Evolutionary conservation across 2,888 invertebrate genomes (phyloP).

Genomic region (Idaea straminata): DNA sequence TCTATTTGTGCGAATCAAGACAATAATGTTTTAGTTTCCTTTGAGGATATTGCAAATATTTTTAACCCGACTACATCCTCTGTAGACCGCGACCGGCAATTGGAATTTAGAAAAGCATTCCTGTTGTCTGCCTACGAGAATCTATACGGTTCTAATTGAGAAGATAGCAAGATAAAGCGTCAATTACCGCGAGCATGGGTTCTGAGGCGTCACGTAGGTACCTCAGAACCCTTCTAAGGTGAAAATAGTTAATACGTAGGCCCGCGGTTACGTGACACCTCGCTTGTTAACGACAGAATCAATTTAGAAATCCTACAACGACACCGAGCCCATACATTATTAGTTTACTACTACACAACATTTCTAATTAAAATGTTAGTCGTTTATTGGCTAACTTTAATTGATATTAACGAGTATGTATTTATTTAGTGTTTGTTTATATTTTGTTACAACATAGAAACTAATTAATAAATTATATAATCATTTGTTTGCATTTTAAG

Average conservation of each 20-base stretch:
- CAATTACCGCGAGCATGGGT: neutral
- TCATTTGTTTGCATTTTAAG: neutral
- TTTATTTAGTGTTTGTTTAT: neutral
- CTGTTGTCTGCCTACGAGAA: neutral
- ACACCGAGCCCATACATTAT: constrained; percentile 15
- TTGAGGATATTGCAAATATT: neutral
- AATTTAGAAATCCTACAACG: constrained; percentile 27
- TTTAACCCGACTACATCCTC: neutral
- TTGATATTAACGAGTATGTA: too few relatives aligned
- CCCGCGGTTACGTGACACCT: constrained; percentile 30
- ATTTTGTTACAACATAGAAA: neutral
- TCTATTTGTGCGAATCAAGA: neutral
- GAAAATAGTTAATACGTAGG: constrained; percentile 18
- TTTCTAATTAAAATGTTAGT: neutral
- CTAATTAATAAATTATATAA: neutral
- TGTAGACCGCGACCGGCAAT: neutral
- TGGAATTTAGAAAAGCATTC: neutral
- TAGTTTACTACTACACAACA: neutral
- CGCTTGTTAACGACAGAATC: constrained; percentile 29
- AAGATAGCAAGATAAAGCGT: neutral
- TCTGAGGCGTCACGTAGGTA: neutral
- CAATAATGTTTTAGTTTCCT: neutral
- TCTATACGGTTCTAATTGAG: neutral
- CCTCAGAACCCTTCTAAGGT: neutral
- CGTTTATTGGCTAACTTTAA: neutral